Base-by-base conservation (phyloP, 2,113 vertebrate genomes). In the Cephalophus harveyi region DNA sequence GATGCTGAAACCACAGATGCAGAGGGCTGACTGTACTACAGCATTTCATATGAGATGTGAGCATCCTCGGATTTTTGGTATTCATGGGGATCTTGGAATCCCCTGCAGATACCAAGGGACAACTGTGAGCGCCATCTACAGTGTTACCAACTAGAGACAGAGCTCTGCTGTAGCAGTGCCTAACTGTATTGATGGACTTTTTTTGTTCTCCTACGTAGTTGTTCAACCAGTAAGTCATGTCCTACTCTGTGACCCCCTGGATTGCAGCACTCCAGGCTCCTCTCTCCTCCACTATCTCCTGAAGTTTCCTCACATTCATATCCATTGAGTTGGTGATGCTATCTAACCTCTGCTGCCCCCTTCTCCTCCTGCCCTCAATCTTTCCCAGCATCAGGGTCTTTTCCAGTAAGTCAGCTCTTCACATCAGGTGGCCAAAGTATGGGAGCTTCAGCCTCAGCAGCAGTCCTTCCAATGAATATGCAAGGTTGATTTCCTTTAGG, bases 91-190 rank as follows among this genome's bases (percentile, higher is more conserved):
- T 30, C 46, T 30, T 50, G 76, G 76, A 50, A 50, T 27, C 76
- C 76, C 48, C 48, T 82, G 48, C 79, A 52, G 48, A 82, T 23
- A 82, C 79, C 17, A 82, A 52, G 48, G 48, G 30, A 21, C 0
- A 0, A 19, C 15, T 19, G 76, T 50, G 43, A 50, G 76, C 10
- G 0, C 60, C 7, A 1, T 19, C 12, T 2, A 11, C 23, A 27
- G 15, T 15, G 33, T 46, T 30, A 14, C 15, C 57, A 64, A 16
- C 33, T 36, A 17, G 21, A 62, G 48, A 27, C 21, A 54, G 86
- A 27, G 14, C 71, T 82, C 36, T 30, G 6, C 30, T 3, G 23
- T 28, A 57, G 52, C 82, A 48, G 27, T 9, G 48, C 59, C 28
- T 60, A 48, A 48, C 71, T 60, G 54, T 43, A 3, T 8, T 43